These are phyloP conservation scores for Rotaria magnacalcarata DNA, from an alignment of 2,888 invertebrate species.

Conservation along the genomic window DNA sequence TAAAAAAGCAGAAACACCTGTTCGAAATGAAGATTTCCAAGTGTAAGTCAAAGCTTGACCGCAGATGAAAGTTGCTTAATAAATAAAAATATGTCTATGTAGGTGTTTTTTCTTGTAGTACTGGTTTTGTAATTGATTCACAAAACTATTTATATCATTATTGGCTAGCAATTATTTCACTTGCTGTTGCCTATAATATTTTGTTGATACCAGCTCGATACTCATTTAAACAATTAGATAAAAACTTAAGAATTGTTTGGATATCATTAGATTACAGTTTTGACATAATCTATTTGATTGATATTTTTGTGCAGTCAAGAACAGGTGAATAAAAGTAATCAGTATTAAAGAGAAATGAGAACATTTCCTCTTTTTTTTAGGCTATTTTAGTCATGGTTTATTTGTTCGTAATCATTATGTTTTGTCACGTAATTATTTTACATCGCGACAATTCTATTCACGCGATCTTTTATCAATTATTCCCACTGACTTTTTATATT, in stretches of 20 bases:
- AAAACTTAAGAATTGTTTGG: constrained; percentile 74
- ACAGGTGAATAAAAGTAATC: constrained; percentile 68
- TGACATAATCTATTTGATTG: constrained; percentile 78
- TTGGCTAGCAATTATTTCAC: constrained; percentile 81
- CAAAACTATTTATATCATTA: constrained; percentile 75
- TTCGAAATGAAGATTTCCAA: constrained; percentile 8
- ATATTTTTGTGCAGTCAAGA: constrained; percentile 78
- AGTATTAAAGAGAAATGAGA: too few relatives aligned
- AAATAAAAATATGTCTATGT: too few relatives aligned
- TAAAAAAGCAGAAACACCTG: not conserved
- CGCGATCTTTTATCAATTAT: constrained; percentile 59
- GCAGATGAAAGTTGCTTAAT: too few relatives aligned
- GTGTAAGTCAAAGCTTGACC: not conserved
- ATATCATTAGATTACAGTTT: constrained; percentile 77
- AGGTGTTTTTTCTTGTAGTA: constrained; percentile 44
- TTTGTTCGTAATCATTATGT: constrained; percentile 55
- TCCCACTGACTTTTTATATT: constrained; percentile 57
- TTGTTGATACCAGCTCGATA: constrained; percentile 82
- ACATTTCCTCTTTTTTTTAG: constrained; percentile 49
- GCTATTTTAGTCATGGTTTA: constrained; percentile 60
- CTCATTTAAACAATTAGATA: constrained; percentile 87
- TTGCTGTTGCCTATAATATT: constrained; percentile 83
- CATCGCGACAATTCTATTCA: constrained; percentile 52
- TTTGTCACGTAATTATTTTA: constrained; percentile 56
- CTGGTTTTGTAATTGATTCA: constrained; percentile 68